phyloP scores from a whole-genome alignment of 2,888 invertebrate species.

The Toxonevra muliebris region DNA sequence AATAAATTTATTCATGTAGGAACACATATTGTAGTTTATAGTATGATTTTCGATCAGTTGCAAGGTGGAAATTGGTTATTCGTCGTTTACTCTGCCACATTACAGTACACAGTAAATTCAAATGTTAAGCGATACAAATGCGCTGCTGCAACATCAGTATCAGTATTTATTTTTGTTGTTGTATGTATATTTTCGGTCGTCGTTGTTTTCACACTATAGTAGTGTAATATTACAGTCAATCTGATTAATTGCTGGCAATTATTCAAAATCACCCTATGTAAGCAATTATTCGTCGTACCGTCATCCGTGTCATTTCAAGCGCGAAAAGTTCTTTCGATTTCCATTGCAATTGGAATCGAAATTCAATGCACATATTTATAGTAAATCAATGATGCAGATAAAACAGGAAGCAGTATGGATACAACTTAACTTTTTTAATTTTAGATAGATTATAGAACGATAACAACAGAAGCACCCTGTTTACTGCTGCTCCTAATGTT shows the following conservation, averaged over 20 bases:
- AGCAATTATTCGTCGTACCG: constrained; percentile 21
- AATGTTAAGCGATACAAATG: constrained; percentile 14
- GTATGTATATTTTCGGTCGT: constrained; percentile 1
- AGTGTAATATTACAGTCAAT: constrained; percentile 21
- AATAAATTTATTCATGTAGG: too few species aligned
- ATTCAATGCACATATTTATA: not conserved
- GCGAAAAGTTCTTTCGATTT: not conserved
- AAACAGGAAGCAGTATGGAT: not conserved
- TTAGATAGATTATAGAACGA: too few species aligned
- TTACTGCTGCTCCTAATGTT: too few species aligned
- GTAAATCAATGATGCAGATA: not conserved
- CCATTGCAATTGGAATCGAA: not conserved
- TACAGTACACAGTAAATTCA: constrained; percentile 10
- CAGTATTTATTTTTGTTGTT: not conserved
- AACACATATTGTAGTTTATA: not conserved
- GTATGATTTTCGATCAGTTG: not conserved
- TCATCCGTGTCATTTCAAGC: too few species aligned
- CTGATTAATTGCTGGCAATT: constrained; percentile 51
- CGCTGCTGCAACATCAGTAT: not conserved
- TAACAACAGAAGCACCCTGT: too few species aligned
- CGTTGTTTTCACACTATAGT: constrained; percentile 7
- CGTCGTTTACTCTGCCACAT: not conserved
- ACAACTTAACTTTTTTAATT: too few species aligned
- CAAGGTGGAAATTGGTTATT: constrained; percentile 16
- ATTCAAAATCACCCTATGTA: constrained; percentile 37